These are phyloP conservation scores for Antheraea pernyi DNA, from an alignment of 1,140 invertebrate genomes.

Conservation along the genomic window DNA sequence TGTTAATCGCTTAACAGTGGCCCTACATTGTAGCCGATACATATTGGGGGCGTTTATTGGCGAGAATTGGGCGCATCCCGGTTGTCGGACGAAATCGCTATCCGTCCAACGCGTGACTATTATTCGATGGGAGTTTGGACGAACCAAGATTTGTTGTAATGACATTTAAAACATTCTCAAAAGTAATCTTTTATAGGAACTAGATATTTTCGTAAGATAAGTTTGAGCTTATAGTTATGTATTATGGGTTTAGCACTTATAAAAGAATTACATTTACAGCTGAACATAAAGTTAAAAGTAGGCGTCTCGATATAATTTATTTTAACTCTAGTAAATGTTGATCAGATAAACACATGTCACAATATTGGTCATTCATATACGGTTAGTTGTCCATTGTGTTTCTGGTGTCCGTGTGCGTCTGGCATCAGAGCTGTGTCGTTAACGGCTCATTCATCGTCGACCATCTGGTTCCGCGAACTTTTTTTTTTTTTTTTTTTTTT, in stretches of 20 bases:
- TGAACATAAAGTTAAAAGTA: not conserved
- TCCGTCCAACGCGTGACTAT: slow-evolving; percentile 54
- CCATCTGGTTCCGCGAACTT: slow-evolving; percentile 52
- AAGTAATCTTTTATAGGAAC: too few relatives aligned
- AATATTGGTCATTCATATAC: slow-evolving; percentile 10
- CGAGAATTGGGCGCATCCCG: slow-evolving; percentile 74
- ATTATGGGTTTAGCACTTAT: not conserved
- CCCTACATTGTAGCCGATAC: slow-evolving; percentile 48
- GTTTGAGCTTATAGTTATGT: too few relatives aligned
- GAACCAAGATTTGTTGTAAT: slow-evolving; percentile 33
- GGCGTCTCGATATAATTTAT: not conserved
- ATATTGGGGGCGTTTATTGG: slow-evolving; percentile 68
- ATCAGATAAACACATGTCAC: slow-evolving; percentile 2
- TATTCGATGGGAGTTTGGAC: slow-evolving; percentile 55
- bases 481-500: too few relatives aligned
- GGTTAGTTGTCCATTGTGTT: slow-evolving; percentile 6
- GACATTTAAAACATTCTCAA: too few relatives aligned
- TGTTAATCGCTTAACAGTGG: slow-evolving; percentile 43
- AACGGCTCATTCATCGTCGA: slow-evolving; percentile 54
- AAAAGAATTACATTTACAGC: not conserved
- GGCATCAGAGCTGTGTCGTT: slow-evolving; percentile 35
- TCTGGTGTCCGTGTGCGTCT: not conserved
- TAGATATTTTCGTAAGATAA: too few relatives aligned
- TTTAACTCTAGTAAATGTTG: not conserved
- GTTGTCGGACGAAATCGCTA: slow-evolving; percentile 69